Base-by-base conservation (phyloP, 2,113 vertebrate species). In the Pogonocichla stellata region DNA sequence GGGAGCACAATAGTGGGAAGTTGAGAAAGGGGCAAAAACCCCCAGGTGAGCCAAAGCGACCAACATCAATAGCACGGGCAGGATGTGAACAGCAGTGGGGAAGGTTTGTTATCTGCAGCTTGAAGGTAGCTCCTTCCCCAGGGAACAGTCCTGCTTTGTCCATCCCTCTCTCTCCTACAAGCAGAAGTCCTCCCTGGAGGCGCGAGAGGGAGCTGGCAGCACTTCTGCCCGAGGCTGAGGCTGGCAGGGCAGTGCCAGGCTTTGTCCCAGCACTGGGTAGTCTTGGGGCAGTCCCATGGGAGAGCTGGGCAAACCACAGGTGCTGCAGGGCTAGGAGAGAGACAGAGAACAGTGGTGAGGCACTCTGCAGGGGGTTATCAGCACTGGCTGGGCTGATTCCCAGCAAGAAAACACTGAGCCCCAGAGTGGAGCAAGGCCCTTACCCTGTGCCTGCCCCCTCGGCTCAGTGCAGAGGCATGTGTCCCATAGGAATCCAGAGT, bases 171-270 rank as follows among this genome's bases (percentile, higher is more conserved):
- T 66, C 38, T 29, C 29, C 97, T 97, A 98, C 77, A 98, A 95
- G 65, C 96, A 97, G 80, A 97, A 98, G 73, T 96, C 95, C 12
- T 96, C 51, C 13, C 84, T 94, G 96, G 98, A 97, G n/a, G 94
- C 40, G 1, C 24, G 47, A 64, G 66, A 60, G 28, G 94, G 83
- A 61, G 86, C 57, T 34, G 95, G 80, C 36, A 97, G 96, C 7
- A 33, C 83, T 61, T 97, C 73, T 96, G 95, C 64, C 58, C 1
- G 43, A 3, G 96, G 36, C 25, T 81, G 90, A 1, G 45, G 50
- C 62, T 95, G 62, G 95, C 93, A 88, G 20, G 47, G 34, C 24
- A 2, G 8, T 16, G 43, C 60, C 3, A 33, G 58, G 3, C 64
- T 97, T 19, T 69, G 82, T 7, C 70, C 96, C 61, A 97, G 96